phyloP scores from a whole-genome alignment of 2,888 invertebrate genomes.

The Caenorhabditis sp. region DNA sequence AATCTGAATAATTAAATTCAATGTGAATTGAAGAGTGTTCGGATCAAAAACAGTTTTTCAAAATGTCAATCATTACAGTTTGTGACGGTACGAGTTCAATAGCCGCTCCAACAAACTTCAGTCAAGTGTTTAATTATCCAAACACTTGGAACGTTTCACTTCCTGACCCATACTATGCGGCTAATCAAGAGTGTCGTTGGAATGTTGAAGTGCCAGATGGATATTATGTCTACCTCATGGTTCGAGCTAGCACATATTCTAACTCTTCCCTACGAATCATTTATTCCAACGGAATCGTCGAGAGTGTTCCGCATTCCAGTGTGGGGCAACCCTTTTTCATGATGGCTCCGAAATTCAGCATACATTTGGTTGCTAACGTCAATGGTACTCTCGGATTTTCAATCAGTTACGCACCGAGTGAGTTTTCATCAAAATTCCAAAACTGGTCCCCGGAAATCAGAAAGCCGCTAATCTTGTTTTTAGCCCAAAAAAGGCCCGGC shows the following conservation, averaged over 20 bases:
- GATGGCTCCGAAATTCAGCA: neutral
- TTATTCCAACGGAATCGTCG: neutral
- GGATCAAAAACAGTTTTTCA: too few relatives aligned
- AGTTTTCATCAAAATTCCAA: neutral
- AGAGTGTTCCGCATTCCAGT: neutral
- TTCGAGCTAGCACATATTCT: neutral
- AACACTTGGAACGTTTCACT: neutral
- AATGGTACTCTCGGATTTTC: neutral
- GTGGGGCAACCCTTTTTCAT: neutral
- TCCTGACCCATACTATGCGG: neutral
- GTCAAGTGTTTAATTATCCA: neutral
- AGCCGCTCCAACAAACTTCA: neutral
- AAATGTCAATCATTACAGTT: neutral
- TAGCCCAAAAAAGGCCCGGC: too few relatives aligned
- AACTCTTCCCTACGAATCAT: neutral
- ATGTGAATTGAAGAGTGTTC: too few relatives aligned
- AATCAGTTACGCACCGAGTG: neutral
- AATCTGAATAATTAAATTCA: too few relatives aligned
- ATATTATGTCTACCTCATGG: neutral
- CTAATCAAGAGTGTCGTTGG: neutral
- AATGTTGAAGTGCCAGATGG: neutral
- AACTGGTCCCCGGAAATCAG: too few relatives aligned
- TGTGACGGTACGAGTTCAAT: neutral
- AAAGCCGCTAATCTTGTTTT: too few relatives aligned
- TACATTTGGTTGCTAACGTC: neutral